Percentiles rank a stretch among this genome's conserved stretches.
Evolutionary conservation across 2,797 vertebrate genomes (phyloP).

Genomic region (Myotis findleyi): DNA sequence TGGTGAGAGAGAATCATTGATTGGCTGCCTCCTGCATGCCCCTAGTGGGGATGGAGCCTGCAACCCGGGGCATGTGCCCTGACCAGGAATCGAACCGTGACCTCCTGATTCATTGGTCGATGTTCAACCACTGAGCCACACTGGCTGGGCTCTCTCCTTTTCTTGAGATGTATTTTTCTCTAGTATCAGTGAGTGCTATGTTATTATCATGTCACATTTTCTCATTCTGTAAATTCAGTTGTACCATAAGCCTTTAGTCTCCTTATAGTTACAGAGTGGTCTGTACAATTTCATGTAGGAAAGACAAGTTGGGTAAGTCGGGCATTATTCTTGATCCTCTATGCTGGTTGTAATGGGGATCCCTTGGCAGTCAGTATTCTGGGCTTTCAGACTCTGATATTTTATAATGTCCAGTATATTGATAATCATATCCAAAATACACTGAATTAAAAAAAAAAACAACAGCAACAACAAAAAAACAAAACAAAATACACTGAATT

Average conservation of each 20-base stretch:
- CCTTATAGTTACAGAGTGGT: not conserved
- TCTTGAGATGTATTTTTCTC: not conserved
- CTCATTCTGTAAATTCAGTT: not conserved
- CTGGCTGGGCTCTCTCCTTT: not conserved
- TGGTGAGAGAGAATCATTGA: too few species aligned
- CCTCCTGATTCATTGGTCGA: too few species aligned
- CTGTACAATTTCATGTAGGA: not conserved
- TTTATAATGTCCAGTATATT: not conserved
- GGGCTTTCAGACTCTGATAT: not conserved
- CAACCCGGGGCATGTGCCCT: too few species aligned
- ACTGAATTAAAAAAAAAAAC: too few species aligned
- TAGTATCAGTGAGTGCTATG: not conserved
- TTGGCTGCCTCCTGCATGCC: too few species aligned
- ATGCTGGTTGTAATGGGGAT: not conserved
- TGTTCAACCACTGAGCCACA: too few species aligned
- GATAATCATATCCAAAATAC: not conserved
- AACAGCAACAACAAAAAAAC: too few species aligned
- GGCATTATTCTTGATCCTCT: not conserved
- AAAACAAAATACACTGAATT: not conserved
- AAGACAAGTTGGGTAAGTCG: not conserved
- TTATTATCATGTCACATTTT: not conserved
- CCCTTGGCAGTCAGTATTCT: not conserved
- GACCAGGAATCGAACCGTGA: too few species aligned
- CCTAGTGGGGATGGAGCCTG: too few species aligned
- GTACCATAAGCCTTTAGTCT: not conserved